Evolutionary conservation across 2,113 vertebrate genomes (phyloP).

Genomic region (Mola mola): DNA sequence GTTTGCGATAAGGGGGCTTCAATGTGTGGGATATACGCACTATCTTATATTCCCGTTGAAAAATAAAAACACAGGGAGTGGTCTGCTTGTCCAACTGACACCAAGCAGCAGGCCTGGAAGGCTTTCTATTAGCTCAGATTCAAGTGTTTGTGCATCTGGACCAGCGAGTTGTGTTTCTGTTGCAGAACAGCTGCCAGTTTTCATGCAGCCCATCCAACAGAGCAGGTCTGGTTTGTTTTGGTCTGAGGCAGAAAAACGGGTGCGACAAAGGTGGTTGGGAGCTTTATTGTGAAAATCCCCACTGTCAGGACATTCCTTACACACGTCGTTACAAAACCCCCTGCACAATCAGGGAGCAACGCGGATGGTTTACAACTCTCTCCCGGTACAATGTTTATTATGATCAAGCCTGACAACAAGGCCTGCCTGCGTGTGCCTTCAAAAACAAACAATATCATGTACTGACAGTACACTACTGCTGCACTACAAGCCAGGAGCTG

Average conservation of each 20-base stretch:
- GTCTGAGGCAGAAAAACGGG: conserved; percentile 7
- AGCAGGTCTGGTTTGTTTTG: conserved; percentile 59
- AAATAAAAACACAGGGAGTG: conserved; percentile 25
- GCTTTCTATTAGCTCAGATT: neutral
- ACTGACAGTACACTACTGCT: no score
- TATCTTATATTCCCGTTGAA: conserved; percentile 20
- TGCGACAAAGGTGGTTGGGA: conserved; percentile 31
- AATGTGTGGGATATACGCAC: conserved; percentile 16
- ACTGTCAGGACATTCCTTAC: conserved; percentile 62
- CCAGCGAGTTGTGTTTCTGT: neutral
- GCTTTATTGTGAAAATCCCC: conserved; percentile 57
- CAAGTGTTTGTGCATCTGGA: no score
- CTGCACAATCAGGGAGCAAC: neutral
- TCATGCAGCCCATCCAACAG: conserved; percentile 5
- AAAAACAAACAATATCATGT: no score
- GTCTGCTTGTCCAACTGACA: conserved; percentile 39
- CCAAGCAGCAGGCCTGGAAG: neutral
- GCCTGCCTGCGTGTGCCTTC: no score
- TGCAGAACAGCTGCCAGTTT: conserved; percentile 4
- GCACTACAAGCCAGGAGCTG: conserved; percentile 8
- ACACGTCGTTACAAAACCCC: conserved; percentile 16
- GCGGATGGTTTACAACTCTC: neutral
- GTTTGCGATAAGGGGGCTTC: no score
- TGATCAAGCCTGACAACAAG: neutral
- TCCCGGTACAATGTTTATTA: conserved; percentile 16